phyloP scores from a whole-genome alignment of 1,140 invertebrate genomes.

The Diabrotica undecimpunctata region DNA sequence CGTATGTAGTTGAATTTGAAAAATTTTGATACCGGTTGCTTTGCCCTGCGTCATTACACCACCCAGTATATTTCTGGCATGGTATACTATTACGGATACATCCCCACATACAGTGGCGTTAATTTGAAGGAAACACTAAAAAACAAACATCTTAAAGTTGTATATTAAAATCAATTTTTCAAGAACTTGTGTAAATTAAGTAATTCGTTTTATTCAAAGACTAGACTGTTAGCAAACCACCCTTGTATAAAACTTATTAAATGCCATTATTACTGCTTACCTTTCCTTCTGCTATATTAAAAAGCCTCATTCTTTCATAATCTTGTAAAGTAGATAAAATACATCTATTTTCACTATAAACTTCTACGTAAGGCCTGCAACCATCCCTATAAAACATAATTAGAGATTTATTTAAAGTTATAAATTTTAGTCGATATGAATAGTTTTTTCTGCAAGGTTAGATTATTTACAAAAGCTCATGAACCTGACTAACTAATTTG shows the following conservation, averaged over 20 bases:
- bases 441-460: too few relatives aligned
- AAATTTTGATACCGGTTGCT: conserved; percentile 81
- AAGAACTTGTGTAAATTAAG: too few relatives aligned
- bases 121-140: conserved; percentile 44
- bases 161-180: background rate
- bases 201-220: too few relatives aligned
- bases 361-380: conserved; percentile 88
- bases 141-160: background rate
- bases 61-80: conserved; percentile 81
- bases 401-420: too few relatives aligned
- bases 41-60: conserved; percentile 70
- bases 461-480: too few relatives aligned
- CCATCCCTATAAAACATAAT: conserved; percentile 67
- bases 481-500: too few relatives aligned
- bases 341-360: conserved; percentile 84
- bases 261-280: conserved; percentile 43
- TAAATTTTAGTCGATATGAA: too few relatives aligned
- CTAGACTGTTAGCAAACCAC: too few relatives aligned
- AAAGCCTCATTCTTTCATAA: conserved; percentile 85
- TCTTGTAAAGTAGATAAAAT: conserved; percentile 79
- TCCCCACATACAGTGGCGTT: conserved; percentile 76
- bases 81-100: conserved; percentile 75
- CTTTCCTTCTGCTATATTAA: conserved; percentile 72
- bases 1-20: conserved; percentile 84
- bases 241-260: too few relatives aligned